phyloP scores from a whole-genome alignment of 2,797 vertebrate genomes.

The Ciconia nigra region DNA sequence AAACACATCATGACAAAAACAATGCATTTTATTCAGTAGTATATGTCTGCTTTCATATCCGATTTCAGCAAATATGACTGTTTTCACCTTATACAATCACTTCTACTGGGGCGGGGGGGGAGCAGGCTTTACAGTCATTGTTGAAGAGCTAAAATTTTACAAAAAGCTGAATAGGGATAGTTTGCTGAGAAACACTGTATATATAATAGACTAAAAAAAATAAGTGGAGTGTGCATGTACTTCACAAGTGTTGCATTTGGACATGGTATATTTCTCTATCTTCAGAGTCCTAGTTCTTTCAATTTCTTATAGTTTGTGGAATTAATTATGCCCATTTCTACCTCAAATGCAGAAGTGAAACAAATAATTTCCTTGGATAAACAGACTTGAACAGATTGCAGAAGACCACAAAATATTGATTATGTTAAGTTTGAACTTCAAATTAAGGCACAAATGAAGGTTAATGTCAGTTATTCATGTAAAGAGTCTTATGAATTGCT shows the following conservation, averaged over 20 bases:
- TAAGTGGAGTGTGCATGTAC: not conserved
- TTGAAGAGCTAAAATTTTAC: not conserved
- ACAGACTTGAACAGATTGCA: slow-evolving; percentile 32
- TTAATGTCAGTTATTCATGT: slow-evolving; percentile 37
- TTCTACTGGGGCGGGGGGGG: not conserved
- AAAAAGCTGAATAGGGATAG: not conserved
- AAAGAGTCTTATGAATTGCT: not conserved
- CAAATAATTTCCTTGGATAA: slow-evolving; percentile 42
- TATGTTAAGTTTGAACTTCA: slow-evolving; percentile 64
- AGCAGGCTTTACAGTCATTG: not conserved
- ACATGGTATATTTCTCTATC: not conserved
- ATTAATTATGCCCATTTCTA: slow-evolving; percentile 21
- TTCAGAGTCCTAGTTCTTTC: not conserved
- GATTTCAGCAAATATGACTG: not conserved
- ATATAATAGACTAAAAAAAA: not conserved
- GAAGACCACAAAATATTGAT: slow-evolving; percentile 53
- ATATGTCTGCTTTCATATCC: not conserved
- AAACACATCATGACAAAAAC: slow-evolving; percentile 5
- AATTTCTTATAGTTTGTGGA: not conserved
- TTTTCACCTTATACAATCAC: not conserved
- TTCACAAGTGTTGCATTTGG: not conserved
- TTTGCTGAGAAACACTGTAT: not conserved
- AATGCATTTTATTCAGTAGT: not conserved
- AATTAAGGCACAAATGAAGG: slow-evolving; percentile 62
- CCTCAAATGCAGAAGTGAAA: not conserved